Conservation (phyloP, 2,888 invertebrate species). For the Creontiades dilutus region DNA sequence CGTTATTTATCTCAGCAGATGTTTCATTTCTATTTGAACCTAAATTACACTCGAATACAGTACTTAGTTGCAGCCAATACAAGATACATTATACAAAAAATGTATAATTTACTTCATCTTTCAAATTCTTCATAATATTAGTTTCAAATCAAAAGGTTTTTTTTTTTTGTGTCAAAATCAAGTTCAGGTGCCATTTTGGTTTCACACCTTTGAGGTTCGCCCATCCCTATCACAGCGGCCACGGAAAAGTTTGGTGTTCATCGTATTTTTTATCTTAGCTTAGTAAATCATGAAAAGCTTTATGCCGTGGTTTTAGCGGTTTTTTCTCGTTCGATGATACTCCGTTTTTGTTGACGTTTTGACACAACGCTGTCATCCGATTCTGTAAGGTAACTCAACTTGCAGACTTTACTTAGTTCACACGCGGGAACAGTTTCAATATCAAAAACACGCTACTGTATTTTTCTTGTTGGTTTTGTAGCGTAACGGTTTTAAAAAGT, state of each 20-base stretch:
- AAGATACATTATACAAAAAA: too few relatives aligned
- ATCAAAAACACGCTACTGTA: neutral
- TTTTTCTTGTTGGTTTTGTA: neutral
- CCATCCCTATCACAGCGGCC: neutral
- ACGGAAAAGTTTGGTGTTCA: neutral
- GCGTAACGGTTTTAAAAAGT: neutral
- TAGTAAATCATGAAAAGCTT: neutral
- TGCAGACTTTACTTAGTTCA: neutral
- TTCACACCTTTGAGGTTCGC: neutral
- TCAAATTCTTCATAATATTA: too few relatives aligned
- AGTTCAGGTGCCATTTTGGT: neutral
- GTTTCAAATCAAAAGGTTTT: too few relatives aligned
- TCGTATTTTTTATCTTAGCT: neutral
- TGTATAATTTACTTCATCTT: neutral
- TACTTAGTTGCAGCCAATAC: too few relatives aligned
- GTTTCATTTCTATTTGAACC: too few relatives aligned
- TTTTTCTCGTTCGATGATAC: neutral
- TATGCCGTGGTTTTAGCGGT: neutral
- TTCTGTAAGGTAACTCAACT: neutral
- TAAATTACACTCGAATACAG: too few relatives aligned
- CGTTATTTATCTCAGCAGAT: too few relatives aligned
- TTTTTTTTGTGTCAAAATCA: too few relatives aligned
- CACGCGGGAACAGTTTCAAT: neutral
- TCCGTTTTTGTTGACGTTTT: neutral
- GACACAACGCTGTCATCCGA: neutral